phyloP scores from a whole-genome alignment of 2,797 vertebrate genomes.

The Oreonectes daqikongensis region DNA sequence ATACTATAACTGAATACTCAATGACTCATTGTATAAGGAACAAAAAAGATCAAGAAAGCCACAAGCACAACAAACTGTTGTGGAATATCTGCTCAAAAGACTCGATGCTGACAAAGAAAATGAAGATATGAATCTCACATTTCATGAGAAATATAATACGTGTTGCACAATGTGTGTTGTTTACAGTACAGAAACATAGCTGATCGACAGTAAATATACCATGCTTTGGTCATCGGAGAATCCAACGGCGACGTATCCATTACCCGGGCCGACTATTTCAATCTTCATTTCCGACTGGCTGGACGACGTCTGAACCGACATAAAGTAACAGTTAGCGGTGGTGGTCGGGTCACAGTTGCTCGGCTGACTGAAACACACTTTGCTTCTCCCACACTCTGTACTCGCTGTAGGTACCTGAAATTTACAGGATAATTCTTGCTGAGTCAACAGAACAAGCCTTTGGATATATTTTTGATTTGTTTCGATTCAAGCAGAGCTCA shows the following conservation, averaged over 20 bases:
- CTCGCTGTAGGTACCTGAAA: constrained; percentile 57
- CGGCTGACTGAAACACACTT: constrained; percentile 76
- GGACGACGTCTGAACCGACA: constrained; percentile 64
- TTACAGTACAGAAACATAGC: too few relatives aligned
- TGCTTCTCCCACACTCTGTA: constrained; percentile 67
- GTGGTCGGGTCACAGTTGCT: constrained; percentile 66
- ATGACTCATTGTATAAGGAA: background rate
- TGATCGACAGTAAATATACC: constrained; percentile 64
- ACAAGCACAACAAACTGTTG: too few relatives aligned
- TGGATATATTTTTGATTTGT: background rate
- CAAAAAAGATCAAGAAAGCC: too few relatives aligned
- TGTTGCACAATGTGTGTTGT: background rate
- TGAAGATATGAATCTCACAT: background rate
- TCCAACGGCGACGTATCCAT: constrained; percentile 77
- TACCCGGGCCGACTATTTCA: constrained; percentile 70
- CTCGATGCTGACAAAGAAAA: background rate
- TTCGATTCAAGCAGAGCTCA: background rate
- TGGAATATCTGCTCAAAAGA: too few relatives aligned
- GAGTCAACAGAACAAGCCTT: background rate
- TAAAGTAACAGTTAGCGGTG: constrained; percentile 69
- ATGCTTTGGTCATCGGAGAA: constrained; percentile 79
- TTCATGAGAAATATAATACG: background rate
- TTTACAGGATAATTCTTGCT: background rate
- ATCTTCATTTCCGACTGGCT: constrained; percentile 51
- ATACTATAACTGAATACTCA: background rate